phyloP scores from a whole-genome alignment of 2,888 invertebrate genomes.

The Scotopteryx bipunctaria region DNA sequence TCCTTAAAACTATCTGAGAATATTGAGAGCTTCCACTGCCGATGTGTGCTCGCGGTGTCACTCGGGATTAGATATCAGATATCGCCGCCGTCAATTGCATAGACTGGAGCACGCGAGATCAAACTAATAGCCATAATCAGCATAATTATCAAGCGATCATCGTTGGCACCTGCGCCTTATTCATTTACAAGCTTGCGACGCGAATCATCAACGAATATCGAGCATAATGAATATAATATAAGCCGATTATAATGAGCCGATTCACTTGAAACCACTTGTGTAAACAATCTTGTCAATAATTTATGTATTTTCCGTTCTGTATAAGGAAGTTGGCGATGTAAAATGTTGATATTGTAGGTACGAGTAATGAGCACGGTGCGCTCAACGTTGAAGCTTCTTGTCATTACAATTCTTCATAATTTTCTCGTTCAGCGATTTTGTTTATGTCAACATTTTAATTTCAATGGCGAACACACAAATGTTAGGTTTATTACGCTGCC shows the following conservation, averaged over 20 bases:
- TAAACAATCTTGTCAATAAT: not conserved
- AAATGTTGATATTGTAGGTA: too few species aligned
- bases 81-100: not conserved
- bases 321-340: not conserved
- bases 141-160: not conserved
- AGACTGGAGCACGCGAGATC: constrained; percentile 3
- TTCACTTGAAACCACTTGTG: not conserved
- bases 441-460: too few species aligned
- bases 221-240: too few species aligned
- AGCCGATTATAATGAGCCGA: too few species aligned
- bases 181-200: not conserved
- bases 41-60: not conserved
- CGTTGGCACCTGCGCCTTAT: not conserved
- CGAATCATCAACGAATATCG: too few species aligned
- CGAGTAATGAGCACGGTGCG: too few species aligned
- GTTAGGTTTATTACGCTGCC: too few species aligned
- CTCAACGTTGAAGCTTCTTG: too few species aligned
- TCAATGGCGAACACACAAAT: too few species aligned
- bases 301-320: not conserved
- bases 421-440: too few species aligned
- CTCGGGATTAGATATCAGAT: constrained; percentile 2
- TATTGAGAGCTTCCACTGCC: not conserved
- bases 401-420: too few species aligned
- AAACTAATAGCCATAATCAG: not conserved
- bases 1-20: not conserved